These are phyloP conservation scores for Chaetogeoica ovagalla DNA, from an alignment of 2,888 invertebrate species.

Conservation along the genomic window DNA sequence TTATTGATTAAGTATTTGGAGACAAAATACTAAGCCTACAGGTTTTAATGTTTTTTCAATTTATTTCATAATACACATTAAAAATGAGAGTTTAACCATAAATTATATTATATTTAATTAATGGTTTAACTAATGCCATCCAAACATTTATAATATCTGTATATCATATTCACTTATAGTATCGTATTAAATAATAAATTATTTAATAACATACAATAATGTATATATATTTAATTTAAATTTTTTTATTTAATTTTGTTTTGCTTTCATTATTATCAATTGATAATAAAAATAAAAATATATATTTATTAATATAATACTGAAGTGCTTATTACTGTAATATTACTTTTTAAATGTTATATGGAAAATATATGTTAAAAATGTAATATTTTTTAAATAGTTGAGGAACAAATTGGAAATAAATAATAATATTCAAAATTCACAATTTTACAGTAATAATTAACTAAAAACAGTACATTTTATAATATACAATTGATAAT, in stretches of 20 bases:
- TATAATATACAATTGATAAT: background rate
- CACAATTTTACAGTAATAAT: background rate
- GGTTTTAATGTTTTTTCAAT: too few relatives aligned
- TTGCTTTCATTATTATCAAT: too few relatives aligned
- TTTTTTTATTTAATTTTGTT: background rate
- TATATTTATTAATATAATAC: conserved; percentile 15
- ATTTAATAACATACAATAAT: background rate
- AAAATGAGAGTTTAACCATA: too few relatives aligned
- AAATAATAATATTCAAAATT: background rate
- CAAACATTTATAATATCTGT: background rate
- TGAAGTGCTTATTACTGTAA: background rate
- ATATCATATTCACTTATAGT: background rate
- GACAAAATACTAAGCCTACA: too few relatives aligned
- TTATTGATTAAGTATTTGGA: too few relatives aligned
- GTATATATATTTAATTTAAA: background rate
- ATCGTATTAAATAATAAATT: background rate
- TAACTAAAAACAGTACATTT: background rate
- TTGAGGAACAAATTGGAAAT: conserved; percentile 28
- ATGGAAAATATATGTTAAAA: background rate
- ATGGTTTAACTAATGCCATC: too few relatives aligned
- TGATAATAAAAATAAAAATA: too few relatives aligned
- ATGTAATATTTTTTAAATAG: background rate
- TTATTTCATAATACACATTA: too few relatives aligned
- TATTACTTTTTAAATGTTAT: background rate
- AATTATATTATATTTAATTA: too few relatives aligned